Evolutionary conservation across 2,888 invertebrate genomes (phyloP).

Genomic region (Sinhomidia bicolor): DNA sequence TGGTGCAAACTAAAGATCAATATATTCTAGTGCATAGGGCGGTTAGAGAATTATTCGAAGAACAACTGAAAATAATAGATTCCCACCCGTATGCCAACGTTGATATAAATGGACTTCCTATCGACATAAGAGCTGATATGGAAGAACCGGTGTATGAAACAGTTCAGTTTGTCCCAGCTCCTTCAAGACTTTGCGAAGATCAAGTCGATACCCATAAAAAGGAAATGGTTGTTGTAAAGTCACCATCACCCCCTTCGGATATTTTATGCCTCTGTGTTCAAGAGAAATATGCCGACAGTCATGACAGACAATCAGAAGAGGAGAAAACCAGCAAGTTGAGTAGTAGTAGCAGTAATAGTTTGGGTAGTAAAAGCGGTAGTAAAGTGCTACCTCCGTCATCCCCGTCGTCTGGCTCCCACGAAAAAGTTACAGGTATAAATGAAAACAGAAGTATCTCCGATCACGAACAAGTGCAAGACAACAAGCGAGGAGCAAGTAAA

Average conservation of each 20-base stretch:
- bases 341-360: constrained; percentile 30
- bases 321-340: constrained; percentile 23
- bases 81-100: constrained; percentile 84
- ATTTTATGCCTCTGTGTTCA: constrained; percentile 59
- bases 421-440: not conserved
- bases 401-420: constrained; percentile 49
- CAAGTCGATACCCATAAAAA: not conserved
- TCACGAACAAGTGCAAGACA: not conserved
- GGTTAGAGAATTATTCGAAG: constrained; percentile 83
- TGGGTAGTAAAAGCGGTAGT: not conserved
- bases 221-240: constrained; percentile 13
- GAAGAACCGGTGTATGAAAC: constrained; percentile 81
- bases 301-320: constrained; percentile 62
- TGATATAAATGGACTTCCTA: constrained; percentile 82
- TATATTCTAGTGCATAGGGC: constrained; percentile 84
- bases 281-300: constrained; percentile 81
- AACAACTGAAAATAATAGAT: constrained; percentile 83
- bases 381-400: constrained; percentile 49
- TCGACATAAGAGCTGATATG: constrained; percentile 79
- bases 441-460: constrained; percentile 24
- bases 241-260: constrained; percentile 41
- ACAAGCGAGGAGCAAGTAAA: constrained; percentile 9
- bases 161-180: constrained; percentile 74
- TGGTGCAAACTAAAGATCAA: constrained; percentile 84
- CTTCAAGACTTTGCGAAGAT: not conserved